Conservation (phyloP, 2,113 vertebrate genomes). For the Scartelaos histophorus region DNA sequence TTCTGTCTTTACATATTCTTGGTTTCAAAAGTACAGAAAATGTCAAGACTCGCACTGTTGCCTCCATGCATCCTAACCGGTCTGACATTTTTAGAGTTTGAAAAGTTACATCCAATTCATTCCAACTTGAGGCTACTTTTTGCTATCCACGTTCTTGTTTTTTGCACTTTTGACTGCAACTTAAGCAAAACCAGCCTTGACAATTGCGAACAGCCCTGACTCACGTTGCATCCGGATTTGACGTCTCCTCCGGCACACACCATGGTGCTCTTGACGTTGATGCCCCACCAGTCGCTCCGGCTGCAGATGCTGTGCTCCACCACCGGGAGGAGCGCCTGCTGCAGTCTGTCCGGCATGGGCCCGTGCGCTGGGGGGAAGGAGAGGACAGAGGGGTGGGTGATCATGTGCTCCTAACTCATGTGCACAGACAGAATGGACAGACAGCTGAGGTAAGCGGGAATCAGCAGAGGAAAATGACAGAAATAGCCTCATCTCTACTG, state of each 20-base stretch:
- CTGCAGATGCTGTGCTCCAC: conserved; percentile 57
- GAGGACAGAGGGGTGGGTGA: background rate
- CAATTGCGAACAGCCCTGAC: conserved; percentile 36
- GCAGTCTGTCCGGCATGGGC: conserved; percentile 73
- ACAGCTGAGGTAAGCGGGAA: background rate
- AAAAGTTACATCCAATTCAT: background rate
- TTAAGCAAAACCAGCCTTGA: background rate
- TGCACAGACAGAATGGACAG: background rate
- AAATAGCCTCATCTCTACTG: background rate
- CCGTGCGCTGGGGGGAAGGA: conserved; percentile 71
- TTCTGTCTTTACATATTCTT: too few species aligned
- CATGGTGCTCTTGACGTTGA: conserved; percentile 56
- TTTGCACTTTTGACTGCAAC: background rate
- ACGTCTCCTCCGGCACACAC: conserved; percentile 71
- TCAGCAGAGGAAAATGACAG: background rate
- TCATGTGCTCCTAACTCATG: background rate
- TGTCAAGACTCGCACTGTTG: too few species aligned
- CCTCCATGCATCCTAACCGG: rapidly evolving
- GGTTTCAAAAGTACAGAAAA: too few species aligned
- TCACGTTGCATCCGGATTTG: conserved; percentile 80
- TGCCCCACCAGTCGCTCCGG: conserved; percentile 61
- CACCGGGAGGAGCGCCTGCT: conserved; percentile 64
- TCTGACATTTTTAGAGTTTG: background rate
- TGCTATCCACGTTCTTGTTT: background rate
- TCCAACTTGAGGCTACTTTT: background rate